Base-by-base conservation (phyloP, 1,140 invertebrate genomes). In the Heliconius melpomene region DNA sequence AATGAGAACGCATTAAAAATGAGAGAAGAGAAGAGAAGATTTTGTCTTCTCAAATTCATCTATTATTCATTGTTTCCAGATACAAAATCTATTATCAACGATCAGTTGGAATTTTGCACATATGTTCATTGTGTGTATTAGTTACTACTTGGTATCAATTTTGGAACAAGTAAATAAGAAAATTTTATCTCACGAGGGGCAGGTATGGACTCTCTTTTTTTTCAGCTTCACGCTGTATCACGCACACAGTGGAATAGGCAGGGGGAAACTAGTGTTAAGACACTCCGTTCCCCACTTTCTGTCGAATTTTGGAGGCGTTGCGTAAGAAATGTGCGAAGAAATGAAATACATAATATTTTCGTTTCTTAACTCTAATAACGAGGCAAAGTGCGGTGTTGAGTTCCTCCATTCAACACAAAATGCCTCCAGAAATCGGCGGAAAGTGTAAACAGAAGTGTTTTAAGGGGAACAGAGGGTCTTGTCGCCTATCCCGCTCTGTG, bases 31-130 rank as follows among this genome's bases (percentile, higher is more conserved):
- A 2, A 29, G 2, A 2, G 1, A 29, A 2, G 2, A 2, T 29
- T 29, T 29, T 29, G 29, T 29, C 2, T 29, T 29, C 2, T 29
- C 2, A 29, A 2, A 29, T 74, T 78, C 66, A 32, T 23, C n/a
- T 57, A 20, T 52, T 54, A n/a, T 32, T 75, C 32, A 71, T 57
- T 77, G n/a, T 75, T 50, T 74, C 74, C 93, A 95, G 85, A 80
- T 93, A 38, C 77, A 95, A 6, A 95, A 95, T 75, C 79, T 95
- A 8, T 83, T 95, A 1, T 91, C 92, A 52, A 95, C 95, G 0
- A 95, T 95, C n/a, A 95, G 94, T 1, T 96, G 96, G 96, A 96
- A 95, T 82, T 96, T 95, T 38, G 94, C 95, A 50, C 95, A 96
- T 84, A 75, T 96, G 6, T 96, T 96, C 84, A 91, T 96, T 3